A percentile compares a stretch with the other conserved stretches of the same genome.
phyloP scores from a whole-genome alignment of 2,888 invertebrate species.

The Drosophila fulvimacula region DNA sequence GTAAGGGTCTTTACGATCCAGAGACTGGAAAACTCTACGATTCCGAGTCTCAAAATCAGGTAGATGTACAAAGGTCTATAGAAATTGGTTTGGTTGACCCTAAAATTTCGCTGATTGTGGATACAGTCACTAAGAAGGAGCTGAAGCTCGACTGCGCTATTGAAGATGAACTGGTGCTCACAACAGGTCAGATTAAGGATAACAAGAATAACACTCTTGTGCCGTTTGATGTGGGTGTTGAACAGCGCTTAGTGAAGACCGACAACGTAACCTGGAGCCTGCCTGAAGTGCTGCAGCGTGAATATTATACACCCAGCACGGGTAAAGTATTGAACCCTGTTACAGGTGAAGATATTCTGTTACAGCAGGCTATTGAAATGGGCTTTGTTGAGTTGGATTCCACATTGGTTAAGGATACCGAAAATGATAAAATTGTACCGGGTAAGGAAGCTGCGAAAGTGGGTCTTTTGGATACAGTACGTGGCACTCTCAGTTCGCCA shows the following conservation, averaged over 20 bases:
- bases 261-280: conserved; percentile 90
- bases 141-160: conserved; percentile 91
- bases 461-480: conserved; percentile 89
- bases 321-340: conserved; percentile 92
- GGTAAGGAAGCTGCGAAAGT: conserved; percentile 89
- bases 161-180: conserved; percentile 88
- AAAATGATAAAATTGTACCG: conserved; percentile 88
- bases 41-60: conserved; percentile 89
- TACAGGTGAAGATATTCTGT: conserved; percentile 89
- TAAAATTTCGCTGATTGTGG: conserved; percentile 92
- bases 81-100: conserved; percentile 92
- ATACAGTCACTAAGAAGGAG: conserved; percentile 89
- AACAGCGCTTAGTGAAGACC: conserved; percentile 89
- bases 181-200: conserved; percentile 90
- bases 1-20: conserved; percentile 89
- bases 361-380: conserved; percentile 90
- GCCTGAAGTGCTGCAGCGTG: conserved; percentile 90
- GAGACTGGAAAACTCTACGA: conserved; percentile 90
- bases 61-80: conserved; percentile 91
- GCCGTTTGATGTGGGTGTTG: conserved; percentile 89
- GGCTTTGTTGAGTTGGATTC: conserved; percentile 90
- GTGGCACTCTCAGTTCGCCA: conserved; percentile 89
- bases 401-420: conserved; percentile 90
- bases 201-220: conserved; percentile 89
- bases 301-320: conserved; percentile 90